Percentiles rank a stretch among this genome's conserved stretches.
Conservation (phyloP, 2,888 invertebrate species). For the Mythimna albipuncta region DNA sequence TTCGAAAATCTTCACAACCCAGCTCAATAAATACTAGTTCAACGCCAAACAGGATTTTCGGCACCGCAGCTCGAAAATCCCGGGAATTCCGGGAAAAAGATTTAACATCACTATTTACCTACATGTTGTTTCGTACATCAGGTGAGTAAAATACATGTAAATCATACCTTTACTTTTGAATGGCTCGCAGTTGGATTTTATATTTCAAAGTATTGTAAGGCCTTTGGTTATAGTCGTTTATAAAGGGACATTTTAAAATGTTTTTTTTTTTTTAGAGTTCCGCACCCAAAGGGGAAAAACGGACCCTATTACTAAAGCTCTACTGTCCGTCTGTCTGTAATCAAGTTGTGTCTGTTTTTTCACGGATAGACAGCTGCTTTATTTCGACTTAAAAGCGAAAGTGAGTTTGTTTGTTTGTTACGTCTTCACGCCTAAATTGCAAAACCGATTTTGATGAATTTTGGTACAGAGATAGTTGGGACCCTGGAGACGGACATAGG, state of each 20-base stretch:
- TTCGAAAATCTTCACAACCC: not conserved
- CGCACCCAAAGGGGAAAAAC: no score
- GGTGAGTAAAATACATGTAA: conserved; percentile 54
- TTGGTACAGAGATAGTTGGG: no score
- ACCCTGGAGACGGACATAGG: no score
- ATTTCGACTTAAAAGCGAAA: no score
- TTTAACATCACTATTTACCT: conserved; percentile 36
- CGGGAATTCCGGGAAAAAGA: not conserved
- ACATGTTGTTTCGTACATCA: conserved; percentile 45
- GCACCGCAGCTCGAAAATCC: not conserved
- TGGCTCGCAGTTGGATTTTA: conserved; percentile 27
- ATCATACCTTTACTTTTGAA: conserved; percentile 56
- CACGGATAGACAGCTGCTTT: no score
- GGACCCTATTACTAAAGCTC: no score
- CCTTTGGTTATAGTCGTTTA: conserved; percentile 4
- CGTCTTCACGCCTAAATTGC: no score
- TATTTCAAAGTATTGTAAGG: conserved; percentile 28
- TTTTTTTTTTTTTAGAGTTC: no score
- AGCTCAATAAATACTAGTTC: conserved; percentile 4
- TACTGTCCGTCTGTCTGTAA: no score
- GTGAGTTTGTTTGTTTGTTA: no score
- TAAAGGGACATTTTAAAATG: not conserved
- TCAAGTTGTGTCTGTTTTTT: no score
- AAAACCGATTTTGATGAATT: no score
- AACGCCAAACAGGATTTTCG: not conserved